Base-by-base conservation (phyloP, 2,888 invertebrate species). In the Melanostoma scalare region DNA sequence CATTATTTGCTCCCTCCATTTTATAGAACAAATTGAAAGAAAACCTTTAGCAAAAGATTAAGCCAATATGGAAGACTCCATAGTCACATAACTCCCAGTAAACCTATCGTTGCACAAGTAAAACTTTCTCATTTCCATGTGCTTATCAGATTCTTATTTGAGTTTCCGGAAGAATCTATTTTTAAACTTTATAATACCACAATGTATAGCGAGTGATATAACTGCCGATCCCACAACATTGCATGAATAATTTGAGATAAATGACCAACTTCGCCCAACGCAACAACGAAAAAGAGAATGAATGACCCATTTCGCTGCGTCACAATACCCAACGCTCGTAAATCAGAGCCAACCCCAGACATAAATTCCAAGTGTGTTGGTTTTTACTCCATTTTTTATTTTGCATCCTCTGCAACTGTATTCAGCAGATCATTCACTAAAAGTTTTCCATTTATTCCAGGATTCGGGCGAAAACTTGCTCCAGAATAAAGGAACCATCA, bases 201-300 rank as follows among this genome's bases (percentile, higher is more conserved):
- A n/a, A 31, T 50, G 63, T n/a, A 63, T 50, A 10, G 9, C 46
- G 36, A 33, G 9, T 46, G 36, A 33, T 35, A 63, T 46, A 63
- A 38, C 30, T 50, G 63, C 63, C 63, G 63, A 63, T 48, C 48
- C 38, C 63, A 71, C 56, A 80, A 76, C 75, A 52, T 71, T 65
- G 76, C 80, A 76, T 76, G 65, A 80, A 80, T 76, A 76, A 80
- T 80, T 65, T 71, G 53, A n/a, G 30, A 76, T 71, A 53, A 80
- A 76, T 76, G 71, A 76, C 58, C 65, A 65, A 55, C 76, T 76
- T 71, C 76, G 44, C 56, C 48, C 60, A 71, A 53, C 36, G 35
- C 20, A 33, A 63, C 38, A 30, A 61, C 46, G 48, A 48, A 31
- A 61, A 36, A 61, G 33, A 8, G 3, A 61, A 46, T 4, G 44